These are phyloP conservation scores for Asbolus verrucosus DNA, from an alignment of 1,140 invertebrate genomes.

Conservation along the genomic window DNA sequence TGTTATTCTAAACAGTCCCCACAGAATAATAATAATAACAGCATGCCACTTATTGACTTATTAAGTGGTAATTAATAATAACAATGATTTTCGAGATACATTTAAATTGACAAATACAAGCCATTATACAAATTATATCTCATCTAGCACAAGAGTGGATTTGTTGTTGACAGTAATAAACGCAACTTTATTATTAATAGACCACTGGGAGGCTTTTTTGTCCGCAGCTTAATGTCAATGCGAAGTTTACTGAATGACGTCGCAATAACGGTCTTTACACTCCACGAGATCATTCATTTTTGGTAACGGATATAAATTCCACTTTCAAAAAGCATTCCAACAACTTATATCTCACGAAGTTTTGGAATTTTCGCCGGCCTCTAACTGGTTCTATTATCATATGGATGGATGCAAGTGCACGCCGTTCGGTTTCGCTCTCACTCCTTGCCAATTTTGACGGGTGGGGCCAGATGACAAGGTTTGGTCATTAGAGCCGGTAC, in stretches of 20 bases:
- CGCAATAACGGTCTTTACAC: not conserved
- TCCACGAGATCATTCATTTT: not conserved
- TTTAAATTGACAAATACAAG: not conserved
- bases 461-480: not conserved
- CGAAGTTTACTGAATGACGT: not conserved
- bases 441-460: no score
- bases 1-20: no score
- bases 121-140: constrained; percentile 5
- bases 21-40: not conserved
- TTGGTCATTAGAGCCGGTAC: not conserved
- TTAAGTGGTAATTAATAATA: not conserved
- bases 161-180: not conserved
- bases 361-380: no score
- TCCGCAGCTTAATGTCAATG: not conserved
- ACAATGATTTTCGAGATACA: not conserved
- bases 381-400: no score
- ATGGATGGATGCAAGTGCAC: no score
- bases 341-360: no score
- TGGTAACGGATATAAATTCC: constrained; percentile 6
- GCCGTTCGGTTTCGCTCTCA: no score
- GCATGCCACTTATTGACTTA: not conserved
- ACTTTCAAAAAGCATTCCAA: constrained; percentile 1
- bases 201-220: not conserved
- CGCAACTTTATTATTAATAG: constrained; percentile 8
- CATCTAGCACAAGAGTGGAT: not conserved